Evolutionary conservation across 2,797 vertebrate genomes (phyloP).

Genomic region (Micrastur ruficollis): DNA sequence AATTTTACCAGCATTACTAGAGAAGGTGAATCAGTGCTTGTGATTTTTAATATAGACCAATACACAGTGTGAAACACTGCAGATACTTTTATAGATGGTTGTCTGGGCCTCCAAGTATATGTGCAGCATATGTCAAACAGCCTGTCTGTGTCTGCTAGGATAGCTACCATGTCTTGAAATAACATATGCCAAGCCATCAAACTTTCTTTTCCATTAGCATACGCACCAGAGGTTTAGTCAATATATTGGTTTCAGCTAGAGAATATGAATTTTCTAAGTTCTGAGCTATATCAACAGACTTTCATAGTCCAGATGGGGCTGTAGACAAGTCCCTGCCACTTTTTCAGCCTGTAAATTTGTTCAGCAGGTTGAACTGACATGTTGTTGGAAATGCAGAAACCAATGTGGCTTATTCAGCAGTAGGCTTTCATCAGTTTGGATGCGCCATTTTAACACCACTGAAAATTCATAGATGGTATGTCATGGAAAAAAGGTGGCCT

Average conservation of each 20-base stretch:
- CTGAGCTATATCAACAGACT: neutral
- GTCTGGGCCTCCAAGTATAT: neutral
- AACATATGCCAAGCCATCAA: slow-evolving; percentile 4
- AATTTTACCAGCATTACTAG: neutral
- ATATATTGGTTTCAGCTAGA: slow-evolving; percentile 9
- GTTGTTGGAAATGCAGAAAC: neutral
- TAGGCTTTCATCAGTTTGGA: neutral
- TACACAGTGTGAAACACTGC: neutral
- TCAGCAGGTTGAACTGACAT: neutral
- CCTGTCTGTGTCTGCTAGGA: neutral
- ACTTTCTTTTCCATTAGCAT: neutral
- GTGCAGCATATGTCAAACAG: slow-evolving; percentile 12
- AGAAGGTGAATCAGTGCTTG: neutral
- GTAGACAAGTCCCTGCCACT: neutral
- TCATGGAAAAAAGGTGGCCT: neutral
- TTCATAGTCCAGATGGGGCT: neutral
- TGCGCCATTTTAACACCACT: neutral
- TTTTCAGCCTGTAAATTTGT: slow-evolving; percentile 1
- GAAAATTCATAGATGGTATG: neutral
- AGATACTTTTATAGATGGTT: neutral
- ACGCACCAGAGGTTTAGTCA: slow-evolving; percentile 24
- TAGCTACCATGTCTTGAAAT: neutral
- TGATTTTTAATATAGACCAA: neutral
- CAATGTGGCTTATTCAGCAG: neutral
- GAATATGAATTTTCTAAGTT: neutral